phyloP scores from a whole-genome alignment of 2,888 invertebrate genomes.

The Catonia carolina region DNA sequence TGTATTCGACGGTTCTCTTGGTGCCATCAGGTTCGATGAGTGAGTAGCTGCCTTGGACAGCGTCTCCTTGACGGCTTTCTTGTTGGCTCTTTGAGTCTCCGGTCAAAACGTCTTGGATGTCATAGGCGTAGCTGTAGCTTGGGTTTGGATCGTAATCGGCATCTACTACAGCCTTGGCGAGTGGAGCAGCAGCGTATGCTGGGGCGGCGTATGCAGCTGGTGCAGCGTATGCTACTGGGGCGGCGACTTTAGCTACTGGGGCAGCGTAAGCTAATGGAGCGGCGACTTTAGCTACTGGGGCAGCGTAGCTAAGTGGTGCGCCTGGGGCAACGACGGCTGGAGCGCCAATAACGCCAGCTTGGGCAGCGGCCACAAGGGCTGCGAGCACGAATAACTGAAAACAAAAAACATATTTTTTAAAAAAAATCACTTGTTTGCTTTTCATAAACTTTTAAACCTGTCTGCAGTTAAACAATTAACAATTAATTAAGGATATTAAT shows the following conservation, averaged over 20 bases:
- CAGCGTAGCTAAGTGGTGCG: constrained; percentile 27
- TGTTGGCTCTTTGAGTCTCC: constrained; percentile 36
- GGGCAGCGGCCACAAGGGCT: constrained; percentile 37
- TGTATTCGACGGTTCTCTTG: constrained; percentile 35
- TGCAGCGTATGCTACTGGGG: constrained; percentile 36
- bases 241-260: constrained; percentile 53
- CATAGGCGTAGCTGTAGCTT: constrained; percentile 35
- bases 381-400: constrained; percentile 30
- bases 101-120: constrained; percentile 34
- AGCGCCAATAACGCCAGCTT: constrained; percentile 37
- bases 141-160: constrained; percentile 36
- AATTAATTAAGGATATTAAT: no score
- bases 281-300: constrained; percentile 26
- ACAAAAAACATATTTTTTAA: neutral
- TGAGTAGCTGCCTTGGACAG: constrained; percentile 35
- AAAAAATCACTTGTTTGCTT: no score
- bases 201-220: constrained; percentile 37
- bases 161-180: constrained; percentile 43
- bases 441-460: neutral
- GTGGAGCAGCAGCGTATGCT: constrained; percentile 41
- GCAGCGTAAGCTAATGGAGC: no score
- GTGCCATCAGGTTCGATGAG: constrained; percentile 35
- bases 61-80: constrained; percentile 34
- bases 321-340: constrained; percentile 43
- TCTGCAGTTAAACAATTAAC: neutral